phyloP scores from a whole-genome alignment of 1,140 invertebrate species.

The Drepana arcuata region DNA sequence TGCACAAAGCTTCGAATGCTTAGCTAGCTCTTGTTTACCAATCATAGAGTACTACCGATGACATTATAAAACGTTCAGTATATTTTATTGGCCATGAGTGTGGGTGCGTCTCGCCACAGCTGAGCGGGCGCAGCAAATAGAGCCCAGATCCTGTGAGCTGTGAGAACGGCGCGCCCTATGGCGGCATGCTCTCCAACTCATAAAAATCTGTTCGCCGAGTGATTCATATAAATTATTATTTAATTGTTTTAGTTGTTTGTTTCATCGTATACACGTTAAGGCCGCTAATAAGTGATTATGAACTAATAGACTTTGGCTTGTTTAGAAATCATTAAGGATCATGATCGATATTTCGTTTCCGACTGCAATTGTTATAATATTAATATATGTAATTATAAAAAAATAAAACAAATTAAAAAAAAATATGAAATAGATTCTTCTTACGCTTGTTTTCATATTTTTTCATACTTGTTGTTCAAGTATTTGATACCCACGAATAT shows the following conservation, averaged over 20 bases:
- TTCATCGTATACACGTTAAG: background rate
- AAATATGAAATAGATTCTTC: too few relatives aligned
- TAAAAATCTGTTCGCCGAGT: constrained; percentile 2
- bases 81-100: constrained; percentile 7
- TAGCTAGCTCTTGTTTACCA: background rate
- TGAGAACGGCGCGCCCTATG: constrained; percentile 46
- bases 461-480: too few relatives aligned
- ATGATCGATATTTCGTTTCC: background rate
- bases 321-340: too few relatives aligned
- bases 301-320: background rate
- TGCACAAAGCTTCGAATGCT: background rate
- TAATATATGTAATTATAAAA: too few relatives aligned
- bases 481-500: too few relatives aligned
- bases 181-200: constrained; percentile 8
- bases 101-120: constrained; percentile 40
- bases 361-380: too few relatives aligned
- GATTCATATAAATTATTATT: constrained; percentile 1
- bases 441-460: too few relatives aligned
- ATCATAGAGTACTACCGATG: background rate
- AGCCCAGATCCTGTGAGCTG: constrained; percentile 59
- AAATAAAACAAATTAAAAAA: too few relatives aligned
- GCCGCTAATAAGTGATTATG: background rate
- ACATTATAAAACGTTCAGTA: background rate
- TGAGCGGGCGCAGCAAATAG: constrained; percentile 48
- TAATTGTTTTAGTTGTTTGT: background rate